Evolutionary conservation across 2,888 invertebrate genomes (phyloP), one percentile per base, ranked within the genome.

Genomic region (Linnaemya vulpina): DNA sequence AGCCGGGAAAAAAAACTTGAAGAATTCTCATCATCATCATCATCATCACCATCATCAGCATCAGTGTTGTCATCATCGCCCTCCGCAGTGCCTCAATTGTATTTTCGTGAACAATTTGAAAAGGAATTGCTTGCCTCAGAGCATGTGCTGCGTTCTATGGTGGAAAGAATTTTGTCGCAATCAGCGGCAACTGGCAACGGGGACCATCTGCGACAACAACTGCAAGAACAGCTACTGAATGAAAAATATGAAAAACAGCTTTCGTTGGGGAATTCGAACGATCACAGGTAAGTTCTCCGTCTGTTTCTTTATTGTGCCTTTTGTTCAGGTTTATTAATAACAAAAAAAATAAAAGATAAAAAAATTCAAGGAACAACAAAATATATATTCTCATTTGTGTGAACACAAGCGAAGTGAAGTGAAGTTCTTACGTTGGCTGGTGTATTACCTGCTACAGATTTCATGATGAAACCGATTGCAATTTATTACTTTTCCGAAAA

Each of bases 51-150:
- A 20, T 13, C 84, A n/a, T n/a, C n/a, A n/a, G n/a, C n/a, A n/a
- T n/a, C n/a, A n/a, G n/a, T n/a, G 5, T 20, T 67, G 0, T 53
- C 87, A 22, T 13, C 84, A 5, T 15, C 68, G 1, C n/a, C 43
- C 11, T 15, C 43, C 20, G 10, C 46, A 13, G n/a, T 38, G 17
- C 22, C 68, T 38, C 53, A 76, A 10, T 51, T 77, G 5, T 77
- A 79, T 0, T 90, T 89, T 73, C 90, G 86, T 38, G 87, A 87
- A 9, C 89, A 90, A 85, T 91, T 91, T 86, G 88, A 89, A 38
- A 87, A 84, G 30, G 91, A 91, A 81, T 86, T 91, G 38, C 25
- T 87, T 81, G 87, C 88, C 38, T 91, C 91, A 40, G 89, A 91
- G 74, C 88, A 90, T 73, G 71, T 90, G 67, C 78, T 91, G 63